Percentiles rank a stretch among this genome's conserved stretches.
Conservation (phyloP, 1,140 invertebrate genomes). For the Zophobas atratus region DNA sequence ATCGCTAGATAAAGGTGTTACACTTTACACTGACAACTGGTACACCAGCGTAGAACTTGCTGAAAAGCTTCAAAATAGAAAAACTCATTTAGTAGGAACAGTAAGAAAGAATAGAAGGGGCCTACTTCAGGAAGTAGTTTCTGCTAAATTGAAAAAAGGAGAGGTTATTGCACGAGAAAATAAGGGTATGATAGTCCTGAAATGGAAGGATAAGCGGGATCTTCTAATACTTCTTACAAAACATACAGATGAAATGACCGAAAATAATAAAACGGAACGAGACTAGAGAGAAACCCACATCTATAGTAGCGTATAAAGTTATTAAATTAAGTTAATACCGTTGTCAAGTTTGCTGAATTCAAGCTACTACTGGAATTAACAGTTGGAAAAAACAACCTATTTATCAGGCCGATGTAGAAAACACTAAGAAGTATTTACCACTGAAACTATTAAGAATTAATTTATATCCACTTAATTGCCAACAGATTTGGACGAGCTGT, state of each 20-base stretch:
- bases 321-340: no score
- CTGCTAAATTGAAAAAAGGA: constrained; percentile 65
- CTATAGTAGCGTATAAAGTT: no score
- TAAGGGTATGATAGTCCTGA: constrained; percentile 66
- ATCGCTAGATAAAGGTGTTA: background rate
- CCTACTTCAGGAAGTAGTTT: constrained; percentile 64
- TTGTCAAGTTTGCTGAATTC: no score
- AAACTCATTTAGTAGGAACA: constrained; percentile 70
- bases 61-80: constrained; percentile 64
- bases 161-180: constrained; percentile 63
- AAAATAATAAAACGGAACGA: no score
- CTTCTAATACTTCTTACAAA: background rate
- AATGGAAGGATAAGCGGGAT: constrained; percentile 65
- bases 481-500: no score
- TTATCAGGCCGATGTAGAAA: no score
- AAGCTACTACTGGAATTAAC: no score
- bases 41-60: constrained; percentile 68
- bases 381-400: no score
- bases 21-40: constrained; percentile 60
- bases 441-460: no score
- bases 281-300: no score
- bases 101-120: constrained; percentile 65
- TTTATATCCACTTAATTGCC: no score
- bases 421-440: no score
- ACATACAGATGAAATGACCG: constrained; percentile 47